A percentile compares a stretch with the other conserved stretches of the same genome.
phyloP scores from a whole-genome alignment of 2,113 vertebrate genomes.

The Lontra canadensis region DNA sequence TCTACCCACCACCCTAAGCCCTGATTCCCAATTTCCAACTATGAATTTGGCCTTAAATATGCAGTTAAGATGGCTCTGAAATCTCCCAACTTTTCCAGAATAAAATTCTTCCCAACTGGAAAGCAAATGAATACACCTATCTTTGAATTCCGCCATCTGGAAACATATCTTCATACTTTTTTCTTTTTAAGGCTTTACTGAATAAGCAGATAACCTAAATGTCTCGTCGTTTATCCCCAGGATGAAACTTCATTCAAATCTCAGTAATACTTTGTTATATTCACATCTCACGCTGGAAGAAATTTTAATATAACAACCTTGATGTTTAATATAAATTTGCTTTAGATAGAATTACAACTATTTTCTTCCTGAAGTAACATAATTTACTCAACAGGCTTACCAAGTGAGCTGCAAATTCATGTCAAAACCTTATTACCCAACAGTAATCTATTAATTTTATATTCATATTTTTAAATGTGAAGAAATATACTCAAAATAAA shows the following conservation, averaged over 20 bases:
- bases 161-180: background rate
- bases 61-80: background rate
- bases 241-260: background rate
- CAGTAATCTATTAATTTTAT: background rate
- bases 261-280: slow-evolving; percentile 35
- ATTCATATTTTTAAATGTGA: slow-evolving; percentile 31
- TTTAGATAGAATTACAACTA: slow-evolving; percentile 23
- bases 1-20: background rate
- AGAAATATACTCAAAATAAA: background rate
- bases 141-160: background rate
- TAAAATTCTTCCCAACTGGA: slow-evolving; percentile 33
- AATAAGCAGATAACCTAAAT: slow-evolving; percentile 4
- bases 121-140: background rate
- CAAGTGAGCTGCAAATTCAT: background rate
- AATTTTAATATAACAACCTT: slow-evolving; percentile 21
- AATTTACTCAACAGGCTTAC: slow-evolving; percentile 46
- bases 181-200: background rate
- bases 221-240: background rate
- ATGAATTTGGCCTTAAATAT: background rate
- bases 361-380: background rate
- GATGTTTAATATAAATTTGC: slow-evolving; percentile 31
- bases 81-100: background rate
- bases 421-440: slow-evolving; percentile 19
- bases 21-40: background rate
- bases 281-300: background rate